Evolutionary conservation across 2,113 vertebrate species (phyloP), one percentile per base, ranked within the genome.

Genomic region (Corythaixoides concolor): DNA sequence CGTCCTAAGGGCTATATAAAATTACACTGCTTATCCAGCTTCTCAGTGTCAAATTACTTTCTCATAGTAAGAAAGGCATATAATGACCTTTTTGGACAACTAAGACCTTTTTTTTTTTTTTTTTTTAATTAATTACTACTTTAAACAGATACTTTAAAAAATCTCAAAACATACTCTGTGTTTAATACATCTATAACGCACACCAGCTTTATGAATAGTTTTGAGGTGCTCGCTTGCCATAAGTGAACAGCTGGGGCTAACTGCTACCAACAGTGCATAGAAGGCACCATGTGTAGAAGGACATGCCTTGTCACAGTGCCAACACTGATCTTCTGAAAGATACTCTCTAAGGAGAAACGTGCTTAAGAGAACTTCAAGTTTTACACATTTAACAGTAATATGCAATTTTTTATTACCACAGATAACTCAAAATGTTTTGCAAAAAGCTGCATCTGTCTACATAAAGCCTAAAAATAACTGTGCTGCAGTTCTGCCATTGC

Each of bases 391-490:
- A 83, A 41, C 21, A 82, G 58, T 9, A 93, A 92, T 16, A 39
- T 2, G 56, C 19, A 6, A 50, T 82, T 58, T 92, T 89, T 50
- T 72, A 33, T 64, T 85, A 66, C 35, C 77, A 55, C 6, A 16
- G 50, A 69, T 73, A 89, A 95, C 89, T 64, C 59, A 82, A 93
- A 97, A 76, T 66, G 92, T 78, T 50, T 74, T 92, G 55, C 50
- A 85, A 85, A 95, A 88, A 53, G 7, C 45, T 13, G 24, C 23
- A 55, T 87, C 64, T 90, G 75, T 47, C 52, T 72, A 52, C 47
- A 43, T 33, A 41, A 92, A 67, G n/a, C 32, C 62, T 91, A 82
- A 95, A 90, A 93, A 87, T 60, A 94, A 83, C 39, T 8, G 13
- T 26, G 2, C 8, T 88, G n/a, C 28, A 30, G 30, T 68, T 93